These are phyloP conservation scores for Matsumyia berberina DNA, from an alignment of 2,888 invertebrate genomes.

Conservation along the genomic window DNA sequence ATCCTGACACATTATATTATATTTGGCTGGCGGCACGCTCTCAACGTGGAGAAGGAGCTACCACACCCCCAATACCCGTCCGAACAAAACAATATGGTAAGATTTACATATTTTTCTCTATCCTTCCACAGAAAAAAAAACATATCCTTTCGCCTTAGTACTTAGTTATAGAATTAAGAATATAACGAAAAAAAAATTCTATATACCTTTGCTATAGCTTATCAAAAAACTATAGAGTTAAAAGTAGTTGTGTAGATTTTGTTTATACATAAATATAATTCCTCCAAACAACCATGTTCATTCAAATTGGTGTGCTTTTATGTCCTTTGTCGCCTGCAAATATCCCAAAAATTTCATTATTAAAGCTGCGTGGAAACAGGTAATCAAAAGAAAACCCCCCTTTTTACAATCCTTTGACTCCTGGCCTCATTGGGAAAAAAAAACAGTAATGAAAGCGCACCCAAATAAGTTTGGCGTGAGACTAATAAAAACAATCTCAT, in stretches of 20 bases:
- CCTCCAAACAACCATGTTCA: conserved; percentile 39
- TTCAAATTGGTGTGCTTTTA: conserved; percentile 64
- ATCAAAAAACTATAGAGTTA: conserved; percentile 59
- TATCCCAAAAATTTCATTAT: conserved; percentile 16
- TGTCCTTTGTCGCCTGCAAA: conserved; percentile 30
- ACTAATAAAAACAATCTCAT: conserved; percentile 35
- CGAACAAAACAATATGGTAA: conserved; percentile 99
- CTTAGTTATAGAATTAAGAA: conserved; percentile 64
- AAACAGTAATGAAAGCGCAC: conserved; percentile 44
- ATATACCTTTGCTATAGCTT: conserved; percentile 59
- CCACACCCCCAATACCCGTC: conserved; percentile 96
- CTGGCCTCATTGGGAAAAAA: conserved; percentile 34
- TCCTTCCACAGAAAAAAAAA: conserved; percentile 25
- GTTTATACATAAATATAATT: conserved; percentile 22
- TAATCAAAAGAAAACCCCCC: conserved; percentile 54
- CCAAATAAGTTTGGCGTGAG: conserved; percentile 75
- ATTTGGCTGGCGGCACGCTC: conserved; percentile 98
- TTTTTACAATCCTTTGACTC: conserved; percentile 60
- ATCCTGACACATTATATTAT: conserved; percentile 98
- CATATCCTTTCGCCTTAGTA: conserved; percentile 68
- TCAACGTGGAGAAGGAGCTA: conserved; percentile 96
- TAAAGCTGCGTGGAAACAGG: conserved; percentile 75
- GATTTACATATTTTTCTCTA: conserved; percentile 82
- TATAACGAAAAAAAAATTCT: conserved; percentile 21
- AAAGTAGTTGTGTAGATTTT: conserved; percentile 72